A percentile compares a stretch with the other conserved stretches of the same genome.
phyloP scores from a whole-genome alignment of 2,113 vertebrate genomes.

The Trogon surrucura region DNA sequence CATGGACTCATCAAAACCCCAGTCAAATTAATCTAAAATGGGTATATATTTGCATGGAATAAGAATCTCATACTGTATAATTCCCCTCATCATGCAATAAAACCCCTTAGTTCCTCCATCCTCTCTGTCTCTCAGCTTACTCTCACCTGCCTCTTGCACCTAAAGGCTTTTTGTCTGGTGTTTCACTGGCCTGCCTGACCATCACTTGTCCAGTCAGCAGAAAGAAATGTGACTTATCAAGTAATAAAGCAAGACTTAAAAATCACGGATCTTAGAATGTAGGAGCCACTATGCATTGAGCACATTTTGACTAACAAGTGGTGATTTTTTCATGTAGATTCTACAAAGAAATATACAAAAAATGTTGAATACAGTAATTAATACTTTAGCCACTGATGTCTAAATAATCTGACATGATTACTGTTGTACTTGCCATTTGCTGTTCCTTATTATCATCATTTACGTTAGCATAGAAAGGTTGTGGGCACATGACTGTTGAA shows the following conservation, averaged over 20 bases:
- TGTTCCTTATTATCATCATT: background rate
- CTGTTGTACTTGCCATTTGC: background rate
- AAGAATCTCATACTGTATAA: background rate
- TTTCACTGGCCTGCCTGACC: background rate
- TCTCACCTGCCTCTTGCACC: background rate
- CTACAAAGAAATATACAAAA: background rate
- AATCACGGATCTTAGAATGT: background rate
- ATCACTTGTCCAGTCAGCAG: background rate
- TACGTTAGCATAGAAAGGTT: background rate
- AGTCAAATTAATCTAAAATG: background rate
- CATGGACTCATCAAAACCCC: background rate
- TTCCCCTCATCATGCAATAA: background rate
- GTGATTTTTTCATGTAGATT: background rate
- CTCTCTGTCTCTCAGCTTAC: background rate
- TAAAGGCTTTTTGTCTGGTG: background rate
- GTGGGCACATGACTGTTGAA: background rate
- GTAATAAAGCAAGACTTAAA: background rate
- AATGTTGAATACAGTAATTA: background rate
- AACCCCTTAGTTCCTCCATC: background rate
- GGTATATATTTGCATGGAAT: background rate
- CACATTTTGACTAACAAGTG: background rate
- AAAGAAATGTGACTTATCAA: background rate
- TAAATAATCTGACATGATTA: conserved; percentile 3
- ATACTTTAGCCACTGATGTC: background rate
- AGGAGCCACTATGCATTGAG: background rate